Base-by-base conservation (phyloP, 2,888 invertebrate genomes). In the Dolomedes plantarius region DNA sequence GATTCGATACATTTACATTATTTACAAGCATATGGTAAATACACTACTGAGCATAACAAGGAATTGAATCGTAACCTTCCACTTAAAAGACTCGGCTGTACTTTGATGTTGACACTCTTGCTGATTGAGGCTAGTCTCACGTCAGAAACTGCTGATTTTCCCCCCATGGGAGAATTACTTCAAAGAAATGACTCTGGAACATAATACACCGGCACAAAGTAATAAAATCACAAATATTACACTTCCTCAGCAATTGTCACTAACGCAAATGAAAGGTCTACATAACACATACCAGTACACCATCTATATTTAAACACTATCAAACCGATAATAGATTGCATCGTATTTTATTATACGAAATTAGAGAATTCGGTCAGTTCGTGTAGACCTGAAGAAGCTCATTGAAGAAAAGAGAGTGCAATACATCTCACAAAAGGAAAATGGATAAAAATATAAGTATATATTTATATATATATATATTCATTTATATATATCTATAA, bases 1-100 rank as follows among this genome's bases (percentile, higher is more conserved):
- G 56, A 82, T 82, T 74, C 68, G 29, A 76, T 71, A 85, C 85
- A 85, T 85, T 85, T 86, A 80, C 80, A 86, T 67, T 86, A 80
- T 80, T 11, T 80, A 80, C 80, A 86, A 56, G 73, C 80, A 86
- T 74, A 80, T 71, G 67, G 50, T 79, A 86, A 86, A 69, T 78
- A 68, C 36, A 80, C 75, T 80, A 76, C 65, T 68, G 72, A 71
- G 72, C 67, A 68, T 67, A 80, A 65, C 69, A 74, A 74, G 50
- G 41, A 46, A 69, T 69, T 27, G 9, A 36, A 41, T 71, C 69
- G n/a, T 27, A 46, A 71, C 46, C 69, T 32, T 41, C 6, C n/a
- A 71, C 41, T 32, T 16, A 28, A 41, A 36, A 67, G 16, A 32
- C 19, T 32, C 36, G n/a, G 6, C 67, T 67, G 67, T 31, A 31